A percentile compares a stretch with the other conserved stretches of the same genome.
Evolutionary conservation across 2,888 invertebrate genomes (phyloP).

Genomic region (Caenorhabditis virilis): DNA sequence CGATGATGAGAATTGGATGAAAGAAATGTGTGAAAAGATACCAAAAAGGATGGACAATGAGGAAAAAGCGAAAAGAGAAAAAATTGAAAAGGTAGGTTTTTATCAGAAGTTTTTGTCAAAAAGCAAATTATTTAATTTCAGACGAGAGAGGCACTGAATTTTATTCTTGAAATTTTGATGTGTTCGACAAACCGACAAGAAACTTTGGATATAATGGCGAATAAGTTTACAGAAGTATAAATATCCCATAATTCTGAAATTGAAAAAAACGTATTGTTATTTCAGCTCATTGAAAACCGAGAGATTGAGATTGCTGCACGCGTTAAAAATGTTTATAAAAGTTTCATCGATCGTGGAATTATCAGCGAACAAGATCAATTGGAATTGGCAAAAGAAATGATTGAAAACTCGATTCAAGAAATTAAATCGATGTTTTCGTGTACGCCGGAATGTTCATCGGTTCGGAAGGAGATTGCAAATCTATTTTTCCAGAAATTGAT

Average conservation of each 20-base stretch:
- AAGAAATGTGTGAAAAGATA: slow-evolving; percentile 3
- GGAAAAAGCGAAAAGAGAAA: neutral
- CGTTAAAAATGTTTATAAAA: slow-evolving; percentile 4
- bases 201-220: neutral
- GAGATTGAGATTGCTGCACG: neutral
- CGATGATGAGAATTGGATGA: slow-evolving; percentile 4
- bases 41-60: slow-evolving; percentile 4
- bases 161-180: slow-evolving; percentile 1
- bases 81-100: slow-evolving; percentile 1
- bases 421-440: slow-evolving; percentile 2
- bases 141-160: neutral
- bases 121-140: neutral
- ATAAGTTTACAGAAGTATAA: neutral
- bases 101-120: neutral
- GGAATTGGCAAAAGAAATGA: neutral
- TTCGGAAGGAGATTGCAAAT: neutral
- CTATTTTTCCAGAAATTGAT: neutral
- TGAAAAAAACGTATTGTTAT: neutral
- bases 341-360: neutral
- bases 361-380: slow-evolving; percentile 1
- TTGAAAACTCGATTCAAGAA: slow-evolving; percentile 1
- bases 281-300: neutral
- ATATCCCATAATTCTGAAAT: neutral
- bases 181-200: neutral
- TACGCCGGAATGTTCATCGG: neutral